phyloP scores from a whole-genome alignment of 2,113 vertebrate genomes.

The Centropus bengalensis region DNA sequence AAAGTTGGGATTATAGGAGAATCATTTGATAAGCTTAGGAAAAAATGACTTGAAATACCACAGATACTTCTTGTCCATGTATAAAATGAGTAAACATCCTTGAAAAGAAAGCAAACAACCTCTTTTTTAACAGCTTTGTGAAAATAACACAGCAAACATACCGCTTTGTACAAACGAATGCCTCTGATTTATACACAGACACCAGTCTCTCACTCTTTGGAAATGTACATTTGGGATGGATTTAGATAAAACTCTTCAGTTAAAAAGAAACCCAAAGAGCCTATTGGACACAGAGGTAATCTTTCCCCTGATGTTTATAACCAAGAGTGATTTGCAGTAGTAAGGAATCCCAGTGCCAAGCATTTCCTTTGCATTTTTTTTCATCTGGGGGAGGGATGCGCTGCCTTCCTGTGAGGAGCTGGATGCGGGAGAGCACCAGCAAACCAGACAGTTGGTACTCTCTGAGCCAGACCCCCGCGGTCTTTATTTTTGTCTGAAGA shows the following conservation, averaged over 20 bases:
- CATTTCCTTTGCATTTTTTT: neutral
- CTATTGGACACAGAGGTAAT: neutral
- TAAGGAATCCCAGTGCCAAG: neutral
- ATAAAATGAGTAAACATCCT: neutral
- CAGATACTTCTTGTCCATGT: neutral
- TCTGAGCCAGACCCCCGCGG: neutral
- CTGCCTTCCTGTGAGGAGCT: neutral
- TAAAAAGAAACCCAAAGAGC: neutral
- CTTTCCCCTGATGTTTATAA: neutral
- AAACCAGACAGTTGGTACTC: fast-evolving
- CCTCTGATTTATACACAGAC: neutral
- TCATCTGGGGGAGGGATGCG: neutral
- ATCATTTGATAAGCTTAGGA: neutral
- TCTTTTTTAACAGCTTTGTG: neutral
- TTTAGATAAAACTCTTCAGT: neutral
- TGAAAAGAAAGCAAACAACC: neutral
- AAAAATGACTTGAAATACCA: neutral
- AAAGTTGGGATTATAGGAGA: fast-evolving
- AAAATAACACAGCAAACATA: neutral
- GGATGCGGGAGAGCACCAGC: neutral
- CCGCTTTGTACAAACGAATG: neutral
- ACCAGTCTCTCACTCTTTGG: neutral
- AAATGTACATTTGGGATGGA: neutral
- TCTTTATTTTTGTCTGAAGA: neutral
- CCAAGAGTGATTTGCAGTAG: neutral